Percentiles rank a stretch among this genome's conserved stretches.
These are phyloP conservation scores for Spilogale gracilis DNA, from an alignment of 2,113 vertebrate species.

Conservation along the genomic window DNA sequence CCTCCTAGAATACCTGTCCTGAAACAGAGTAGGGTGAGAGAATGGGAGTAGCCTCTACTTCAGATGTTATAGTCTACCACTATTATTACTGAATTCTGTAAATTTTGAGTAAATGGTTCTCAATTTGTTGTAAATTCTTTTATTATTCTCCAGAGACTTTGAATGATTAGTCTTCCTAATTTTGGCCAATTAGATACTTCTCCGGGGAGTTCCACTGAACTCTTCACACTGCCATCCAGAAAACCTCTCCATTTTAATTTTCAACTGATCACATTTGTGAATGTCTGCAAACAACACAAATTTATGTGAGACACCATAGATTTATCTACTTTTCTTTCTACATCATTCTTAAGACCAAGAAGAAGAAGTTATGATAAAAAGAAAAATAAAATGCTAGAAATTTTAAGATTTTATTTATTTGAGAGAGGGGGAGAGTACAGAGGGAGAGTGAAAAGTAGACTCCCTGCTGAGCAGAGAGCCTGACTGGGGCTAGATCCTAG, in stretches of 20 bases:
- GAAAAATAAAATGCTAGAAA: slow-evolving; percentile 41
- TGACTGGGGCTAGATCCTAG: too few species aligned
- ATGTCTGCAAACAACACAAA: slow-evolving; percentile 18
- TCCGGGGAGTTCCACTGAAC: background rate
- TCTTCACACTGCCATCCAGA: background rate
- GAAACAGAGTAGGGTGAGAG: background rate
- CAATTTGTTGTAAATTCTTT: slow-evolving; percentile 4
- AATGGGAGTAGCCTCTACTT: background rate
- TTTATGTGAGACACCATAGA: background rate
- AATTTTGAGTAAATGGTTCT: background rate
- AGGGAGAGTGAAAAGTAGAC: too few species aligned
- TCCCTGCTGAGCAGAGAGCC: too few species aligned
- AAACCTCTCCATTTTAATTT: background rate
- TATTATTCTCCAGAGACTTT: background rate
- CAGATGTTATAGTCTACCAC: background rate
- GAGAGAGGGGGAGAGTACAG: too few species aligned
- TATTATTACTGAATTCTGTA: slow-evolving; percentile 18
- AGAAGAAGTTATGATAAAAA: background rate
- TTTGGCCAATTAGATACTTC: slow-evolving; percentile 24
- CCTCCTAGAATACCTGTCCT: background rate
- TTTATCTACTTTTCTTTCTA: background rate
- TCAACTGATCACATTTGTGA: background rate
- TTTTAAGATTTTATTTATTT: too few species aligned
- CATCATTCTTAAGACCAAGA: background rate
- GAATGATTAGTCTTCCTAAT: slow-evolving; percentile 36